Conservation (phyloP, 2,113 vertebrate genomes). For the Sarotherodon lohbergeri region DNA sequence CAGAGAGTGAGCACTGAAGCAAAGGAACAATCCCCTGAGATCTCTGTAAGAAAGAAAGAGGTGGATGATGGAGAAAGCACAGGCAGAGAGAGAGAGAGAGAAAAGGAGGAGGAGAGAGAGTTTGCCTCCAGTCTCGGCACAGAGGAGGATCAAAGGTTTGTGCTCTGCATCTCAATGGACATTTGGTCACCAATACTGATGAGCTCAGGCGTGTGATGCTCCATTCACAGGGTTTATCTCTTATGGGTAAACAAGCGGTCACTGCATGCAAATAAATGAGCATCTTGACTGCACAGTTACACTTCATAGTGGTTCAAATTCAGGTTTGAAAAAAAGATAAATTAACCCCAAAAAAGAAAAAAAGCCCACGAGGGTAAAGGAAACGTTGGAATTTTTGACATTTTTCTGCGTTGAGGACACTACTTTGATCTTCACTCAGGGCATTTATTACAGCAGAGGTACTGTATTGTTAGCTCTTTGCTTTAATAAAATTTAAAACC, state of each 20-base stretch:
- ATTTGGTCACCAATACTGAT: conserved; percentile 68
- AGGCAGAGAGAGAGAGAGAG: conserved; percentile 4
- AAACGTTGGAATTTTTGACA: background rate
- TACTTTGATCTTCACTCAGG: background rate
- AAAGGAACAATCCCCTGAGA: conserved; percentile 55
- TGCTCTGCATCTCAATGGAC: conserved; percentile 72
- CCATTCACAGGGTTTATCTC: conserved; percentile 47
- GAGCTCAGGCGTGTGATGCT: conserved; percentile 53
- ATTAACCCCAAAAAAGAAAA: background rate
- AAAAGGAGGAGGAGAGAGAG: conserved; percentile 28
- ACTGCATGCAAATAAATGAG: conserved; percentile 21
- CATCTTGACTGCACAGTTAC: background rate
- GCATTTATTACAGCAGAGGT: background rate
- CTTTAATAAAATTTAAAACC: background rate
- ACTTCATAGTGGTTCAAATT: background rate
- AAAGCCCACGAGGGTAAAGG: background rate
- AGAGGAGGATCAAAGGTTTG: conserved; percentile 72
- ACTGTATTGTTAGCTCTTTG: background rate
- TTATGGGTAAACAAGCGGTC: conserved; percentile 51
- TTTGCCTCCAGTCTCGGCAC: conserved; percentile 64
- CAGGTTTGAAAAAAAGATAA: background rate
- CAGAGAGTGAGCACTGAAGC: conserved; percentile 37
- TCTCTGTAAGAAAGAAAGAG: conserved; percentile 39
- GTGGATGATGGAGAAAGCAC: conserved; percentile 52
- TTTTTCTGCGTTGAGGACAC: background rate